Base-by-base conservation (phyloP, 2,888 invertebrate genomes). In the Strigamia transsilvanica region DNA sequence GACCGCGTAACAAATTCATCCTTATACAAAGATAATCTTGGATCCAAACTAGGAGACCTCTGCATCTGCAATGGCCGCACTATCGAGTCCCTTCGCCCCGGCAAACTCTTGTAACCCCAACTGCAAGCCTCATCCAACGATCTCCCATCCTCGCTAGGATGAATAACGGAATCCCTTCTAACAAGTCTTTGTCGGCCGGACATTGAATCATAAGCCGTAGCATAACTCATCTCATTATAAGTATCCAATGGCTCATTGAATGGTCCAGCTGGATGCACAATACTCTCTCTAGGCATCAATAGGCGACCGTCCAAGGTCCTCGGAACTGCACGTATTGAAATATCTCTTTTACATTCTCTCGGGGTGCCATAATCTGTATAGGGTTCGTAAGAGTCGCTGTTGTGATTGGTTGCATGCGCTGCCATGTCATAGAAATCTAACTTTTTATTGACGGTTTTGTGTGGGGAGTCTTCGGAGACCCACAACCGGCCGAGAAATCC, bases 211-310 rank as follows among this genome's bases (percentile, higher is more conserved):
- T 42, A 21, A 2, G 32, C 80, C 1, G 46, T 27, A 9, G 80
- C 80, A 51, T 80, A 80, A 80, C 80, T 80, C 21, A 23, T 21
- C 23, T n/a, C 23, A 21, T 80, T 38, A 38, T 38, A 38, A 38
- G 38, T 56, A n/a, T 51, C 51, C 12, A 18, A 13, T 0, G 80
- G 51, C 13, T 80, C 80, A 32, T 51, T 23, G n/a, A 80, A 80
- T 18, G 51, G 51, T 4, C 80, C 80, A 5, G 46, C 80, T 0
- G 80, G 80, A 80, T 80, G 80, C 18, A 80, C 80, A 13, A 80
- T 80, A 13, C 80, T 80, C 12, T 27, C 51, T 21, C 80, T 18
- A 18, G 80, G 23, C 21, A 80, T 27, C 80, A 80, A 46, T 18
- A 79, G 32, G 13, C 79, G 79, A 7, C 41, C 41, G 10, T 79